phyloP scores from a whole-genome alignment of 2,888 invertebrate species.

The Rhyacophila evoluta region DNA sequence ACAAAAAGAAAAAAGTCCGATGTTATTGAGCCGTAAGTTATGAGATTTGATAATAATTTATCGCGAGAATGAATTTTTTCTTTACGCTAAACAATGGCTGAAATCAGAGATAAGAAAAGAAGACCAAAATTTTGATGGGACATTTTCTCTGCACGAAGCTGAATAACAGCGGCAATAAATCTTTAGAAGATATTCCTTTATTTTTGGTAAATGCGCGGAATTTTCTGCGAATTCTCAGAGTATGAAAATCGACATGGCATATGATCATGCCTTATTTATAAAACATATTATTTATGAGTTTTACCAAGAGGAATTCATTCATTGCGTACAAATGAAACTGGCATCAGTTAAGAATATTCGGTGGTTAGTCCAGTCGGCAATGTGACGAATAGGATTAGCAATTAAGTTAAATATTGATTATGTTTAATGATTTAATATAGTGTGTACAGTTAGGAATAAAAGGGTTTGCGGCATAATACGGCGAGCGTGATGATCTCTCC shows the following conservation, averaged over 20 bases:
- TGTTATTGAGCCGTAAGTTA: slow-evolving; percentile 3
- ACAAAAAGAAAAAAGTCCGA: background rate
- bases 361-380: no score
- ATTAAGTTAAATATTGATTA: no score
- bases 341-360: no score
- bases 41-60: slow-evolving; percentile 24
- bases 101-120: slow-evolving; percentile 35
- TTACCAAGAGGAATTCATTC: no score
- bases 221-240: background rate
- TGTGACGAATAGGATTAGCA: no score
- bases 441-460: no score
- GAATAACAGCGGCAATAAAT: slow-evolving; percentile 41
- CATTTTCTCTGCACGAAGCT: slow-evolving; percentile 26
- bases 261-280: background rate
- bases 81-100: slow-evolving; percentile 17
- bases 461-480: no score
- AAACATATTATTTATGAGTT: no score
- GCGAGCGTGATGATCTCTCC: no score
- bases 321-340: no score
- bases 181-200: slow-evolving; percentile 25
- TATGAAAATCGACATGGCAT: background rate
- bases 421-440: no score
- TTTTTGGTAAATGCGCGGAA: slow-evolving; percentile 25
- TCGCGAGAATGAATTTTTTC: slow-evolving; percentile 3
- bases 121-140: slow-evolving; percentile 37